Evolutionary conservation across 2,888 invertebrate species (phyloP).

Genomic region (Brachyptera risi): DNA sequence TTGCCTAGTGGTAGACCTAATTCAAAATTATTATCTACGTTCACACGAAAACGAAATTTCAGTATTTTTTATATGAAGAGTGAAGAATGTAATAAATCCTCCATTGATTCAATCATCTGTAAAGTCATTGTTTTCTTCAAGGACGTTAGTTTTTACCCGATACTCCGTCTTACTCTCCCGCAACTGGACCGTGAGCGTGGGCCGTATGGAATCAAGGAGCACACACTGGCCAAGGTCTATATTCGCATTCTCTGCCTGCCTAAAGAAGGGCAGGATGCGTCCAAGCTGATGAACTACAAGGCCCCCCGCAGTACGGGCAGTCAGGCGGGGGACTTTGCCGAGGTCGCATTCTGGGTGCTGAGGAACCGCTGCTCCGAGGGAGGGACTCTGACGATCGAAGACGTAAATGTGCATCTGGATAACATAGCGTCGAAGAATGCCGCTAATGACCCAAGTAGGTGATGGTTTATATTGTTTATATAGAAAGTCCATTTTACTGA

Average conservation of each 20-base stretch:
- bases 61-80: no score
- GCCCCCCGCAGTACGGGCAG: slow-evolving; percentile 50
- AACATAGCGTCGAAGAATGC: slow-evolving; percentile 64
- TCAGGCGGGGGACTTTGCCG: slow-evolving; percentile 71
- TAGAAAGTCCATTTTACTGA: not conserved
- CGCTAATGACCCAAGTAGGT: slow-evolving; percentile 55
- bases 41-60: no score
- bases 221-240: slow-evolving; percentile 65
- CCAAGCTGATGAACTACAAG: slow-evolving; percentile 51
- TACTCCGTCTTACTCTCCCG: slow-evolving; percentile 76
- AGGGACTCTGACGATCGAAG: slow-evolving; percentile 56
- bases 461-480: not conserved
- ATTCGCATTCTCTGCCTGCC: slow-evolving; percentile 72
- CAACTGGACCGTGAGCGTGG: slow-evolving; percentile 72
- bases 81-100: no score
- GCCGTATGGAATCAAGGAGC: slow-evolving; percentile 79
- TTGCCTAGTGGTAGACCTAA: no score
- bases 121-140: no score
- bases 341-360: slow-evolving; percentile 63
- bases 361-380: slow-evolving; percentile 47
- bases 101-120: no score
- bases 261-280: slow-evolving; percentile 57
- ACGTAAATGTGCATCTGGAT: slow-evolving; percentile 73
- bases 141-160: slow-evolving; percentile 60
- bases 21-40: no score